A percentile compares a stretch with the other conserved stretches of the same genome.
Conservation (phyloP, 30 jellyfish, hydroid and myxozoan species). For the Phacellophora camtschatica region DNA sequence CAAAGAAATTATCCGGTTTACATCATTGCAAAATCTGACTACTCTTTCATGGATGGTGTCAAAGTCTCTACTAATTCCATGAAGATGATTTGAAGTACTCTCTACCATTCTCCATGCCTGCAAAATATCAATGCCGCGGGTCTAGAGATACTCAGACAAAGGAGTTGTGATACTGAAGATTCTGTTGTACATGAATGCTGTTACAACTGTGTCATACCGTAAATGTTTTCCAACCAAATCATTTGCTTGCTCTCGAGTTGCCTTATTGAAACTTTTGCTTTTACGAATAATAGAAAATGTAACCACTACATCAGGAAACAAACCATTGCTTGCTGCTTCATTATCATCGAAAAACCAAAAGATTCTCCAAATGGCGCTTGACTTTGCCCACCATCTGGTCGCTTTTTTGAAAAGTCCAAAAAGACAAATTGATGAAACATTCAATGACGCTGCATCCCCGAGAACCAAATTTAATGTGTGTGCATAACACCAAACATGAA, state of each 20-base stretch:
- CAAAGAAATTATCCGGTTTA: neutral
- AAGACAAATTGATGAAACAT: slow-evolving; percentile 26
- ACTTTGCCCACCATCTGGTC: slow-evolving; percentile 36
- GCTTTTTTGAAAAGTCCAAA: slow-evolving; percentile 33
- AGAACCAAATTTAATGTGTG: slow-evolving; percentile 31
- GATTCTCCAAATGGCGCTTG: slow-evolving; percentile 33
- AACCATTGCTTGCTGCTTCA: slow-evolving; percentile 26
- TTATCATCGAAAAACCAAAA: neutral
- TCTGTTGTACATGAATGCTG: slow-evolving; percentile 5
- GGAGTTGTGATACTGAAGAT: slow-evolving; percentile 19
- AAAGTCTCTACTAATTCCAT: neutral
- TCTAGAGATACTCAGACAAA: neutral
- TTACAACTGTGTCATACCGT: slow-evolving; percentile 6
- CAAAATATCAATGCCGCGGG: neutral
- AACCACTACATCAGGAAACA: slow-evolving; percentile 22
- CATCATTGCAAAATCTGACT: slow-evolving; percentile 2
- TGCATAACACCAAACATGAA: slow-evolving; percentile 40
- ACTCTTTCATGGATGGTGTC: neutral
- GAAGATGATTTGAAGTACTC: neutral
- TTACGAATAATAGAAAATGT: neutral
- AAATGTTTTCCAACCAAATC: slow-evolving; percentile 11
- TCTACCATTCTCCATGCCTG: neutral
- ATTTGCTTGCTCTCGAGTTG: slow-evolving; percentile 30
- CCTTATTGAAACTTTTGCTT: neutral
- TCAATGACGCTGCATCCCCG: slow-evolving; percentile 5